Conservation (phyloP, 2,797 vertebrate species). For the Gymnocypris eckloni region DNA sequence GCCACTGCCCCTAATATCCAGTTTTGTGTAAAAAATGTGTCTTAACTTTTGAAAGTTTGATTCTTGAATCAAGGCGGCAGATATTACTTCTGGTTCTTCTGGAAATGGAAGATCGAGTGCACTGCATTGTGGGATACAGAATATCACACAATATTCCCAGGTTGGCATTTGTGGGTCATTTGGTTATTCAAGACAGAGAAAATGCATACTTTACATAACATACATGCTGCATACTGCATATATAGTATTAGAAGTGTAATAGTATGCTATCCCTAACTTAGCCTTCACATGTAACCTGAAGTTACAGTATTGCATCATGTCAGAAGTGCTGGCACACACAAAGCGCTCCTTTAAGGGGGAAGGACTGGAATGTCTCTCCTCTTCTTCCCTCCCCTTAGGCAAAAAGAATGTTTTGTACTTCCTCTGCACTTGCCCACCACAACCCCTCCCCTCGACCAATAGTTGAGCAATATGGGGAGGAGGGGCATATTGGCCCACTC, state of each 20-base stretch:
- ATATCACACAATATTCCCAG: neutral
- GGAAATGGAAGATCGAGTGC: neutral
- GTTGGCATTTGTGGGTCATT: neutral
- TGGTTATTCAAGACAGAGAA: neutral
- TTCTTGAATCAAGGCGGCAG: neutral
- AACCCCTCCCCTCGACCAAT: conserved; percentile 26
- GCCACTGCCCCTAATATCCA: neutral
- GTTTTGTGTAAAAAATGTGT: neutral
- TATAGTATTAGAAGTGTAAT: neutral
- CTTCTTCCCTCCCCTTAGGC: neutral
- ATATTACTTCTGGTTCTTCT: neutral
- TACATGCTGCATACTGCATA: neutral
- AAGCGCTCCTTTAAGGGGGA: conserved; percentile 24
- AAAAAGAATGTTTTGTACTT: neutral
- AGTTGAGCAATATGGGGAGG: conserved; percentile 5
- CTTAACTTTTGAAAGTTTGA: neutral
- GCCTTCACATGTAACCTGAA: neutral
- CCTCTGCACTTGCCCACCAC: neutral
- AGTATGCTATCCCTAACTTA: neutral
- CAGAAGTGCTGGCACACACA: neutral
- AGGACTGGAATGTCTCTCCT: neutral
- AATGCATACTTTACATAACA: neutral
- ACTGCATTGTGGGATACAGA: neutral
- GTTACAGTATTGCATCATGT: conserved; percentile 63
- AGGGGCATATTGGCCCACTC: neutral